Evolutionary conservation across 2,888 invertebrate species (phyloP).

Genomic region (Aphodius sticticus): DNA sequence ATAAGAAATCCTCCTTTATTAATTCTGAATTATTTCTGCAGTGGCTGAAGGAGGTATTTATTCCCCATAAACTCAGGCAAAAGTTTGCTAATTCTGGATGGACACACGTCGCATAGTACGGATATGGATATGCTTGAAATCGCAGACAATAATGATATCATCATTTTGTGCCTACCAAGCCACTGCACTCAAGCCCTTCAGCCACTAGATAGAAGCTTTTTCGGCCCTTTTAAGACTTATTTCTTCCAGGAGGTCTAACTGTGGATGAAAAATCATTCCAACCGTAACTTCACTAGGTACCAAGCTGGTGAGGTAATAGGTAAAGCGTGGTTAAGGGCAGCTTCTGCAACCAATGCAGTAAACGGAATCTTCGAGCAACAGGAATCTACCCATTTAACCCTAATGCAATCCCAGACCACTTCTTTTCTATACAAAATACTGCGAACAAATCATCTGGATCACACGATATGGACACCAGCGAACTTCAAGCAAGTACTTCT

Average conservation of each 20-base stretch:
- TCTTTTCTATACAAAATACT: slow-evolving; percentile 10
- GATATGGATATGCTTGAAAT: slow-evolving; percentile 34
- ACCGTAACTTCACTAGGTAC: background rate
- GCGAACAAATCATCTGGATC: background rate
- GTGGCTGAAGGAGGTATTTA: slow-evolving; percentile 29
- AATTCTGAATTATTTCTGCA: slow-evolving; percentile 21
- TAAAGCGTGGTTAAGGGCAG: slow-evolving; percentile 39
- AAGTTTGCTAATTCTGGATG: slow-evolving; percentile 37
- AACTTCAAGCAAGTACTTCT: slow-evolving; percentile 4
- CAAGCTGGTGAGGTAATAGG: slow-evolving; percentile 32
- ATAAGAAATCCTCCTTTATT: slow-evolving; percentile 20
- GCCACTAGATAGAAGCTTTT: slow-evolving; percentile 33
- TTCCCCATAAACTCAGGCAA: slow-evolving; percentile 36
- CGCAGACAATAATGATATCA: slow-evolving; percentile 34
- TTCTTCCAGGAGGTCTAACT: slow-evolving; percentile 34
- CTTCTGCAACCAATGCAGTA: slow-evolving; percentile 38
- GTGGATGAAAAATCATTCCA: background rate
- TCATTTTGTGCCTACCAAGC: slow-evolving; percentile 36
- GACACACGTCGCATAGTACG: slow-evolving; percentile 37
- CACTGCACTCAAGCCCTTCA: slow-evolving; percentile 40
- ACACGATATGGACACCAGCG: slow-evolving; percentile 4
- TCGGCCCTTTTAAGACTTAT: slow-evolving; percentile 29
- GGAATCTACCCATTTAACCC: slow-evolving; percentile 42
- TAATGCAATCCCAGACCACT: slow-evolving; percentile 41
- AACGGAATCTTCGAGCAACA: slow-evolving; percentile 39